Base-by-base conservation (phyloP, 2,113 vertebrate genomes). In the Notarius quadriscutis region DNA sequence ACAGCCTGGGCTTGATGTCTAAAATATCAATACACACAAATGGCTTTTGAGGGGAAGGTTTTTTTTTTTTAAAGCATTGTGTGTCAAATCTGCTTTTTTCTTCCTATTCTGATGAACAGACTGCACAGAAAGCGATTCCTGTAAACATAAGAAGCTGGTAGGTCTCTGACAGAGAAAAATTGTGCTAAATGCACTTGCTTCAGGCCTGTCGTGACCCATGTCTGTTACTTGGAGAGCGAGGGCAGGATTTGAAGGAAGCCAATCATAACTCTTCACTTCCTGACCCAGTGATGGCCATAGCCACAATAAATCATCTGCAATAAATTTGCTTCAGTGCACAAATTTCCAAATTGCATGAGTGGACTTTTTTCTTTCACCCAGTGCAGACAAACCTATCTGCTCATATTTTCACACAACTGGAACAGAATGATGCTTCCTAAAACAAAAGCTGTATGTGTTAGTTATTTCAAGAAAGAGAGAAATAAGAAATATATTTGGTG, bases 401-500 rank as follows among this genome's bases (percentile, higher is more conserved):
- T 81, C 20, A 41, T 62, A 62, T 41, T 48, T 81, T 81, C 58
- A 62, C 79, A 81, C 57, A 81, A 48, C 57, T 62, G 30, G 30
- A 62, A 34, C 58, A 41, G 57, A 81, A 81, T 81, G 57, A 81
- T 41, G 79, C 57, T 81, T 81, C 58, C 57, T 60, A 62, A 81
- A 62, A 62, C 79, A 41, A 62, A 81, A 48, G 9, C 18, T 62
- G 57, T 4, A 60, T 22, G 57, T 34, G 18, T 60, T 60, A 41
- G 55, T 11, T 60, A 81, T 80, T 80, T 34, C 20, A n/a, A 55
- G 1, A 27, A 79, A 79, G 25, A 55, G 75, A 55, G 50, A 55
- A 77, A 25, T 77, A 77, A 30, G n/a, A 57, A 80, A 80, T 57
- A 80, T 8, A 34, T 60, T 81, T 41, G 27, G 27, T 80, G n/a